Percentiles rank a stretch among this genome's conserved stretches.
Evolutionary conservation across 2,113 vertebrate genomes (phyloP).

Genomic region (Ondatra zibethicus): DNA sequence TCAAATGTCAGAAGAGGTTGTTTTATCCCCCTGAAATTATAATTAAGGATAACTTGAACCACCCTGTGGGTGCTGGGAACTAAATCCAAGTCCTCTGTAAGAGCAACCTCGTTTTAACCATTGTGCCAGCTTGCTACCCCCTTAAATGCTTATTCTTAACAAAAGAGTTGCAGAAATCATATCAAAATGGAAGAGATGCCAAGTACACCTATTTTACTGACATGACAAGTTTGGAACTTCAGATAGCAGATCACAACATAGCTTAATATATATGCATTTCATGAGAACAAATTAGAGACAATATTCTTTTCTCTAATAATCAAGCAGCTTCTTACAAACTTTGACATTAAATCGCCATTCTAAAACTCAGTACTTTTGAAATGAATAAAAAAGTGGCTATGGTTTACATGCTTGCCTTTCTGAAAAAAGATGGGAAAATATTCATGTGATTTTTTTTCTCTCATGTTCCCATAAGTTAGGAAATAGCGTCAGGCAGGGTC

Average conservation of each 20-base stretch:
- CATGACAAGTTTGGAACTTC: neutral
- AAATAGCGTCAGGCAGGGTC: neutral
- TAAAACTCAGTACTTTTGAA: constrained; percentile 28
- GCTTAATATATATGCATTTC: neutral
- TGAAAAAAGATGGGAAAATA: neutral
- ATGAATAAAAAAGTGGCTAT: neutral
- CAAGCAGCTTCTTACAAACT: neutral
- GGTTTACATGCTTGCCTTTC: neutral
- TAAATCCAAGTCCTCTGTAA: neutral
- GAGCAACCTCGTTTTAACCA: neutral
- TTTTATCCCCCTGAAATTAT: neutral
- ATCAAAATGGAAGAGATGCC: neutral
- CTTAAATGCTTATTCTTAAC: neutral
- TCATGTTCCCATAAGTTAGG: neutral
- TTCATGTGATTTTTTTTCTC: neutral
- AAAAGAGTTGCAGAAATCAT: neutral
- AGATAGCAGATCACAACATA: constrained; percentile 6
- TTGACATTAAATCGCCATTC: neutral
- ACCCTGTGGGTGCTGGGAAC: neutral
- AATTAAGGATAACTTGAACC: neutral
- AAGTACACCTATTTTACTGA: neutral
- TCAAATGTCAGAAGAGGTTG: neutral
- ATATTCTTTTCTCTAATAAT: constrained; percentile 15
- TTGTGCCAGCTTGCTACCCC: neutral
- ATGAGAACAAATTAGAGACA: neutral